Evolutionary conservation across 1,140 invertebrate genomes (phyloP), one percentile per base, ranked within the genome.

Genomic region (Drosophila kepulauana): DNA sequence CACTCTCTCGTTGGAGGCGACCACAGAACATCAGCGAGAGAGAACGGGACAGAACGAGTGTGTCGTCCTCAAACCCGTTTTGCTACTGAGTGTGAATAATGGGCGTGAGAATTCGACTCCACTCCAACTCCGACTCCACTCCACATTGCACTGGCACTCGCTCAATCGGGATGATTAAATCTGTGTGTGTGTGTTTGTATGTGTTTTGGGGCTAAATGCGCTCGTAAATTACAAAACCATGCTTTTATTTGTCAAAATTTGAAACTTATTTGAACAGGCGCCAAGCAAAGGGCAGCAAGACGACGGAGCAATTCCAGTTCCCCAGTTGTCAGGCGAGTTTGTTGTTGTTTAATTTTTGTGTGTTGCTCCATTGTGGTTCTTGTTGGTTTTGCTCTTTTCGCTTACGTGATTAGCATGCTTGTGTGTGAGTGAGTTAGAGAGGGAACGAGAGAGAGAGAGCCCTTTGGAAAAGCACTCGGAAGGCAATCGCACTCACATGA

Each of bases 241-340:
- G 91, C 86, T 92, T 92, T 92, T 92, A 78, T 92, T 92, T 92
- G 91, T 92, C 91, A 92, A 92, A 92, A 92, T 92, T 91, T 92
- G 91, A 92, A 92, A 92, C 91, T 91, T 92, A 92, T 92, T 92
- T 92, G 80, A 92, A 82, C 91, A 89, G 91, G 91, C 91, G 91
- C 78, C 67, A 51, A 92, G 79, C 61, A 75, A 86, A 70, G 59
- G 49, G 62, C 65, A 87, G 69, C 63, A 69, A 78, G 68, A 46
- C 33, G 67, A 61, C 70, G 38, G 30, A 33, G 43, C 20, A n/a
- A 20, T 25, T 10, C 35, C 16, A 52, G 59, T 52, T 51, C 41
- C 48, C 38, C 70, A 46, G 74, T 79, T 73, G 74, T 64, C 71
- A 75, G 57, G 56, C 78, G 49, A 73, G 72, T 38, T 38, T 38